A percentile compares a stretch with the other conserved stretches of the same genome.
Conservation (phyloP, 2,888 invertebrate species). For the Dascillus cervinus region DNA sequence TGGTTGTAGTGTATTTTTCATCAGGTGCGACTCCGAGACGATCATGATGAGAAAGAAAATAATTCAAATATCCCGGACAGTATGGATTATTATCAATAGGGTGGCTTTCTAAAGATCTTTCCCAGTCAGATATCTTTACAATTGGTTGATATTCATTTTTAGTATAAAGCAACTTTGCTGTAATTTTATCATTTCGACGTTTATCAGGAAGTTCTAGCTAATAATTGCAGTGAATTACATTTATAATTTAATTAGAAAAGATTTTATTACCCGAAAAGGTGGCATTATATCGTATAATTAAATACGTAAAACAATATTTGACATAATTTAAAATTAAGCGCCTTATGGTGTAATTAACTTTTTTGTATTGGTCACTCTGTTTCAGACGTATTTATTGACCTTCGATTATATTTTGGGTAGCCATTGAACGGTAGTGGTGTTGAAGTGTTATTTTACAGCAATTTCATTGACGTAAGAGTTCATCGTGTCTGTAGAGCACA, state of each 20-base stretch:
- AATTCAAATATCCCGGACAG: conserved; percentile 43
- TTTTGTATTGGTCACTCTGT: too few relatives aligned
- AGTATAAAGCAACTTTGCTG: conserved; percentile 11
- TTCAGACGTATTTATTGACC: too few relatives aligned
- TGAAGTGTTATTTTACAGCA: too few relatives aligned
- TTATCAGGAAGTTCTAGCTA: conserved; percentile 16
- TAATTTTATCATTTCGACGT: conserved; percentile 5
- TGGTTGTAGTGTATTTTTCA: conserved; percentile 43
- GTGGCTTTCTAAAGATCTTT: conserved; percentile 39
- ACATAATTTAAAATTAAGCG: too few relatives aligned
- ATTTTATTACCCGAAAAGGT: conserved; percentile 9
- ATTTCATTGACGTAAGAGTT: too few relatives aligned
- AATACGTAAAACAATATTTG: too few relatives aligned
- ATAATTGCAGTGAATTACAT: not conserved
- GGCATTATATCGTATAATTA: conserved; percentile 7
- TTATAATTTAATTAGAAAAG: not conserved
- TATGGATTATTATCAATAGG: conserved; percentile 48
- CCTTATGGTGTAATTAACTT: too few relatives aligned
- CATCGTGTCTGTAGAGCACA: too few relatives aligned
- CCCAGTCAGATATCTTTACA: conserved; percentile 46
- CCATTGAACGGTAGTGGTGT: too few relatives aligned
- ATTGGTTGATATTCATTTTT: conserved; percentile 41
- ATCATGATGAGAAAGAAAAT: conserved; percentile 43
- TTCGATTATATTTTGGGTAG: too few relatives aligned
- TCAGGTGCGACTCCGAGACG: conserved; percentile 38